A percentile compares a stretch with the other conserved stretches of the same genome.
phyloP scores from a whole-genome alignment of 2,888 invertebrate species.

The Nasonovia ribisnigri region DNA sequence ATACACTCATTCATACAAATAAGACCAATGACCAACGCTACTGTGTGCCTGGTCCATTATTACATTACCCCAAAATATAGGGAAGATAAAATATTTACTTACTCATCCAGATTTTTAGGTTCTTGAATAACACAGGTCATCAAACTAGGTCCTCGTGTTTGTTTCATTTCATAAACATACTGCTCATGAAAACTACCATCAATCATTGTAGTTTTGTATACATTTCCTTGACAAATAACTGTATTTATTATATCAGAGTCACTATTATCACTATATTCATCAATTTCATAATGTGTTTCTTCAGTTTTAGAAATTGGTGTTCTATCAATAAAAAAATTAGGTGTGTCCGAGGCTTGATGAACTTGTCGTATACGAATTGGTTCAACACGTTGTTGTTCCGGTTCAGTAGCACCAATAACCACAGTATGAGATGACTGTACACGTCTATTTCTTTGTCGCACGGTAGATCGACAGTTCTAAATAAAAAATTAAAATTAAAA shows the following conservation, averaged over 20 bases:
- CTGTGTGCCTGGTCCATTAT: conserved; percentile 64
- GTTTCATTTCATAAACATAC: conserved; percentile 65
- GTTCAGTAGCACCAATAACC: conserved; percentile 47
- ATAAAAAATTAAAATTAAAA: too few relatives aligned
- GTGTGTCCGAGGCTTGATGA: conserved; percentile 34
- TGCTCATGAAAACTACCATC: conserved; percentile 47
- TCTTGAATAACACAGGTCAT: conserved; percentile 62
- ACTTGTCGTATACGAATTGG: conserved; percentile 60
- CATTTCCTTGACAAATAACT: conserved; percentile 48
- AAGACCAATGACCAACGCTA: conserved; percentile 62
- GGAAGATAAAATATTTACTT: conserved; percentile 51
- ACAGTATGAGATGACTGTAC: conserved; percentile 37
- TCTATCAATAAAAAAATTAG: conserved; percentile 60
- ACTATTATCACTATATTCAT: conserved; percentile 33
- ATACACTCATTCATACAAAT: conserved; percentile 44
- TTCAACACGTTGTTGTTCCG: conserved; percentile 53
- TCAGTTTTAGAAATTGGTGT: conserved; percentile 51
- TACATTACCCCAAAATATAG: conserved; percentile 26
- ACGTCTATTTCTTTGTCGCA: conserved; percentile 30
- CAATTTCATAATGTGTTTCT: conserved; percentile 9
- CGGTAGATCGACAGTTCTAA: conserved; percentile 55
- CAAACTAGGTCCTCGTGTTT: conserved; percentile 62
- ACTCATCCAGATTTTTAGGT: conserved; percentile 57
- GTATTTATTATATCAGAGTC: conserved; percentile 23
- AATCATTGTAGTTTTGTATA: conserved; percentile 41